Evolutionary conservation across 2,113 vertebrate genomes (phyloP).

Genomic region (Sarotherodon lohbergeri): DNA sequence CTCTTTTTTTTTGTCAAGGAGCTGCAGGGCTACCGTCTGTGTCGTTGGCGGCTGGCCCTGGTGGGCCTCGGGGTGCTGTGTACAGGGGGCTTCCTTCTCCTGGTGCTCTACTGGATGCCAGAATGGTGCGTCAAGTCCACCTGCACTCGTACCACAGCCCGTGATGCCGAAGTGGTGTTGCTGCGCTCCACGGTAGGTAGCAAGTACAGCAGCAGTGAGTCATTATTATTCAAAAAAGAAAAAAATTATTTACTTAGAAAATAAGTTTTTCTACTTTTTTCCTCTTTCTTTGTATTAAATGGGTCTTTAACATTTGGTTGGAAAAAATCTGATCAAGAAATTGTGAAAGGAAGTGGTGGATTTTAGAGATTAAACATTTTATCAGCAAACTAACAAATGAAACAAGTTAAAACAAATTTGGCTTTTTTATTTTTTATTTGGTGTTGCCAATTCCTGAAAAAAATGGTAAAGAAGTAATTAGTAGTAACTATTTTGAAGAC

Average conservation of each 20-base stretch:
- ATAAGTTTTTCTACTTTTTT: neutral
- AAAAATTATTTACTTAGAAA: neutral
- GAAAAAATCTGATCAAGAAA: neutral
- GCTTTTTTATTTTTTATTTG: neutral
- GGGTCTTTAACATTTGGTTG: neutral
- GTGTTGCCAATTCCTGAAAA: neutral
- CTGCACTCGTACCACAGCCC: constrained; percentile 77
- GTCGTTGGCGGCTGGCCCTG: constrained; percentile 87
- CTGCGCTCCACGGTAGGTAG: constrained; percentile 84
- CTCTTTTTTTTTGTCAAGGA: constrained; percentile 68
- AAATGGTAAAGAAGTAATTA: neutral
- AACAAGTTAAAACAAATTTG: neutral
- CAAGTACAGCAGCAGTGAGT: neutral
- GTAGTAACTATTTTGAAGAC: neutral
- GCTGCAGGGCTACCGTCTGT: constrained; percentile 84
- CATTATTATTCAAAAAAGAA: neutral
- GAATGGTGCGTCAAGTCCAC: constrained; percentile 95
- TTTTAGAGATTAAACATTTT: neutral
- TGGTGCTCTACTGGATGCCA: constrained; percentile 98
- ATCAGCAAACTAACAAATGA: neutral
- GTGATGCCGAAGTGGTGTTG: constrained; percentile 87
- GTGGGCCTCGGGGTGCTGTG: constrained; percentile 83
- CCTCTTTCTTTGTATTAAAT: neutral
- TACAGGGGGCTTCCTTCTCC: constrained; percentile 92
- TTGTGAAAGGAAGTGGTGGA: neutral